These are phyloP conservation scores for Oreotrochilus melanogaster DNA, from an alignment of 2,113 vertebrate genomes.

Conservation along the genomic window DNA sequence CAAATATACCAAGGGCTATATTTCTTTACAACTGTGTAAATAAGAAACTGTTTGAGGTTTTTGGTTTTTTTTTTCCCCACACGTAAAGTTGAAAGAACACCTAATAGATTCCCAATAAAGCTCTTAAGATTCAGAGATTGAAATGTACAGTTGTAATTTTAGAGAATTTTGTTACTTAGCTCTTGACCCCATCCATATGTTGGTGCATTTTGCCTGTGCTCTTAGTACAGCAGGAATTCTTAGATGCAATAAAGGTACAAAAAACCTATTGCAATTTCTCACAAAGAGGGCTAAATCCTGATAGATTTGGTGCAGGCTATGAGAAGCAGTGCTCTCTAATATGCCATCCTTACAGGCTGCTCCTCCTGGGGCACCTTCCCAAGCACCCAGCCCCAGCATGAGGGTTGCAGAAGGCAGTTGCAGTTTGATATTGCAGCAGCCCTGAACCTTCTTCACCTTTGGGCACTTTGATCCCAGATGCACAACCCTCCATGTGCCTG, in stretches of 20 bases:
- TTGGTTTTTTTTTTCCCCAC: background rate
- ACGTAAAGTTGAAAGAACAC: background rate
- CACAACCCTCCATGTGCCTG: background rate
- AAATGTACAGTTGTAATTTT: background rate
- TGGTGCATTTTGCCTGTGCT: background rate
- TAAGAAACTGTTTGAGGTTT: background rate
- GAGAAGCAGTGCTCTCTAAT: background rate
- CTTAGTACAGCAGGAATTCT: background rate
- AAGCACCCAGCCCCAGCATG: background rate
- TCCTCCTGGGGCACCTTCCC: background rate
- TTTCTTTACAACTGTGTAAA: background rate
- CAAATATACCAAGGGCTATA: background rate
- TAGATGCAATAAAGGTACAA: background rate
- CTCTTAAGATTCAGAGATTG: background rate
- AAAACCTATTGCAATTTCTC: background rate
- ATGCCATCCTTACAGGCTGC: no score
- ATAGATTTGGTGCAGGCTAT: background rate
- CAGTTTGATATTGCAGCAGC: background rate
- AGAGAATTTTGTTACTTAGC: background rate
- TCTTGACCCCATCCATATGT: background rate
- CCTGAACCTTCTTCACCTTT: background rate
- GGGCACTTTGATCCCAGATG: background rate
- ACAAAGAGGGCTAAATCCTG: background rate
- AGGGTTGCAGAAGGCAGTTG: background rate
- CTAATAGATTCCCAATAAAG: background rate